Conservation (phyloP, 1,140 invertebrate species). For the Pseudomyrmex flavicornis region DNA sequence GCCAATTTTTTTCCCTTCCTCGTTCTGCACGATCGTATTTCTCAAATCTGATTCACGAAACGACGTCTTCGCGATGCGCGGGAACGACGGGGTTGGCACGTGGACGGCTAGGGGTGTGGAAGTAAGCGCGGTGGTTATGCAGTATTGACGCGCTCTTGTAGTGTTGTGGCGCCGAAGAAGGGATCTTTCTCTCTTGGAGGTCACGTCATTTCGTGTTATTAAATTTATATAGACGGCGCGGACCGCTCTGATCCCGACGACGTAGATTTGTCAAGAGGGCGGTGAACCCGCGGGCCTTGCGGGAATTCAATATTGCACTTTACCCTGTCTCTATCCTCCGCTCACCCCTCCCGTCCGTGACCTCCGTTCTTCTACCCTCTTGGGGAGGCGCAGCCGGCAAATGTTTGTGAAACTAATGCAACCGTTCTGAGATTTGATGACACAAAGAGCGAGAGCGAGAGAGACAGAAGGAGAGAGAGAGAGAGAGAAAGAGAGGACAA, state of each 20-base stretch:
- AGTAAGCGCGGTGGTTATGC: slow-evolving; percentile 38
- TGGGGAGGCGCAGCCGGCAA: slow-evolving; percentile 70
- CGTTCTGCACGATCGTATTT: slow-evolving; percentile 50
- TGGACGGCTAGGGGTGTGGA: slow-evolving; percentile 23
- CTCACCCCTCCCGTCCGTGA: background rate
- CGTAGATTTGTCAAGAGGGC: slow-evolving; percentile 75
- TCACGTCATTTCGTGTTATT: slow-evolving; percentile 77
- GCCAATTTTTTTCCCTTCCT: slow-evolving; percentile 54
- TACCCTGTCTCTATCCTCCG: slow-evolving; percentile 57
- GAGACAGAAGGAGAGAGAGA: background rate
- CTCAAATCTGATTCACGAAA: slow-evolving; percentile 68
- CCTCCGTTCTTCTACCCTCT: slow-evolving; percentile 57
- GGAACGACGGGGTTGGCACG: background rate
- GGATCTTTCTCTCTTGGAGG: slow-evolving; percentile 59
- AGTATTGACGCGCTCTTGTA: slow-evolving; percentile 65
- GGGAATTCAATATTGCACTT: slow-evolving; percentile 78
- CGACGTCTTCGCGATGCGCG: slow-evolving; percentile 7
- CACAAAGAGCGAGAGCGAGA: slow-evolving; percentile 54
- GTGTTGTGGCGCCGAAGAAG: slow-evolving; percentile 9
- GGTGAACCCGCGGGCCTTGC: slow-evolving; percentile 68
- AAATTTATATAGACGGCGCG: slow-evolving; percentile 76
- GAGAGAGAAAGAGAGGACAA: background rate
- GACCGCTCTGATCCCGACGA: slow-evolving; percentile 72
- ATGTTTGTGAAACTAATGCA: slow-evolving; percentile 75
- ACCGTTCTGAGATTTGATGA: slow-evolving; percentile 72